Evolutionary conservation across 2,888 invertebrate genomes (phyloP).

Genomic region (Cantharis nigra): DNA sequence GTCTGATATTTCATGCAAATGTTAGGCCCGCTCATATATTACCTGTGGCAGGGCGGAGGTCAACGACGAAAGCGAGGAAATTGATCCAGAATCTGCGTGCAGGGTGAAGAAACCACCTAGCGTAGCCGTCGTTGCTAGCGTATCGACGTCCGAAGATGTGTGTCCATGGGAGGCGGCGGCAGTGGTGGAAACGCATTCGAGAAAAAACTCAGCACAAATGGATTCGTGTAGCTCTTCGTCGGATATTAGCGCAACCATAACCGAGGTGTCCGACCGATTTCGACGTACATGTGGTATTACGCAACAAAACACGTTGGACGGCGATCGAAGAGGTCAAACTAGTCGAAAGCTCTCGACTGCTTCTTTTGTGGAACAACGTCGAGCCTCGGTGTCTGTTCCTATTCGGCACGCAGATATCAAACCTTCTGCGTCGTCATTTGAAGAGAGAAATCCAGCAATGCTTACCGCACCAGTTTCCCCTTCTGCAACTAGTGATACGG

Average conservation of each 20-base stretch:
- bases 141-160: slow-evolving; percentile 60
- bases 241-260: slow-evolving; percentile 66
- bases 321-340: slow-evolving; percentile 51
- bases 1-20: slow-evolving; percentile 7
- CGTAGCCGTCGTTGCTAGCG: slow-evolving; percentile 51
- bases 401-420: slow-evolving; percentile 44
- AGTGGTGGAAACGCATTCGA: slow-evolving; percentile 49
- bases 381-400: slow-evolving; percentile 55
- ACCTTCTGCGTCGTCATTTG: slow-evolving; percentile 57
- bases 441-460: slow-evolving; percentile 50
- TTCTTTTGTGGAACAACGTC: slow-evolving; percentile 47
- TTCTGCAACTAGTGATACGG: slow-evolving; percentile 47
- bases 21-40: slow-evolving; percentile 27
- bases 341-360: slow-evolving; percentile 51
- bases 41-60: slow-evolving; percentile 36
- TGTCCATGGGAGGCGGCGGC: slow-evolving; percentile 61
- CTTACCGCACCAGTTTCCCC: slow-evolving; percentile 24
- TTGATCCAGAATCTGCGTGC: slow-evolving; percentile 33
- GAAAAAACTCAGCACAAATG: slow-evolving; percentile 70
- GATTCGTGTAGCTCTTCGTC: slow-evolving; percentile 78
- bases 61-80: slow-evolving; percentile 29
- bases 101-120: slow-evolving; percentile 55
- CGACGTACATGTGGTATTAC: slow-evolving; percentile 66
- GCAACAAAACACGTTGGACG: slow-evolving; percentile 71
- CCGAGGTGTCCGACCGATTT: slow-evolving; percentile 63